A percentile compares a stretch with the other conserved stretches of the same genome.
Evolutionary conservation across 2,113 vertebrate genomes (phyloP).

Genomic region (Oncorhynchus keta): DNA sequence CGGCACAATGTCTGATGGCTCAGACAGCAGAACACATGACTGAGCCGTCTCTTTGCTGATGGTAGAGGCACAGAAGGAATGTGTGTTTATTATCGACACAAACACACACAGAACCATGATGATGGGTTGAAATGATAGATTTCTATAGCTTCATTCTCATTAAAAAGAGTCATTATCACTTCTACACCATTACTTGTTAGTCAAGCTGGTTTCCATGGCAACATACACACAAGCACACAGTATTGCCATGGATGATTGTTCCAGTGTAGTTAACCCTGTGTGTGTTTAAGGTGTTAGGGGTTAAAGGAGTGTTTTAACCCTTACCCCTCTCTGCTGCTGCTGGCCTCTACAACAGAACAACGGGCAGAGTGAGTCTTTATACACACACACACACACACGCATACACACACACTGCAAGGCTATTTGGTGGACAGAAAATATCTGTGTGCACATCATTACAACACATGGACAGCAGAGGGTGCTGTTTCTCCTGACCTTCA

Average conservation of each 20-base stretch:
- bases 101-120: conserved; percentile 10
- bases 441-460: background rate
- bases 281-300: conserved; percentile 34
- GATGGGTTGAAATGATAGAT: conserved; percentile 19
- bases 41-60: background rate
- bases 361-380: conserved; percentile 28
- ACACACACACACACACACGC: background rate
- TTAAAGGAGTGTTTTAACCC: conserved; percentile 42
- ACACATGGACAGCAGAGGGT: conserved; percentile 47
- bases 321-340: conserved; percentile 50
- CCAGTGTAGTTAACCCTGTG: background rate
- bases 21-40: no score
- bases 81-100: conserved; percentile 12
- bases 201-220: conserved; percentile 17
- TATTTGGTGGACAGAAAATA: background rate
- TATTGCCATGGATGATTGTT: no score
- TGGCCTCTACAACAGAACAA: conserved; percentile 49
- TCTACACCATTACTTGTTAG: conserved; percentile 17
- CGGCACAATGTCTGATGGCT: no score
- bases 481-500: conserved; percentile 17
- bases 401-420: background rate
- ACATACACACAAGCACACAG: background rate
- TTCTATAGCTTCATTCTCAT: conserved; percentile 23
- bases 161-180: conserved; percentile 17
- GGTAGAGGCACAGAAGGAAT: no score